phyloP scores from a whole-genome alignment of 1,140 invertebrate genomes.

The Holotrichia oblita region DNA sequence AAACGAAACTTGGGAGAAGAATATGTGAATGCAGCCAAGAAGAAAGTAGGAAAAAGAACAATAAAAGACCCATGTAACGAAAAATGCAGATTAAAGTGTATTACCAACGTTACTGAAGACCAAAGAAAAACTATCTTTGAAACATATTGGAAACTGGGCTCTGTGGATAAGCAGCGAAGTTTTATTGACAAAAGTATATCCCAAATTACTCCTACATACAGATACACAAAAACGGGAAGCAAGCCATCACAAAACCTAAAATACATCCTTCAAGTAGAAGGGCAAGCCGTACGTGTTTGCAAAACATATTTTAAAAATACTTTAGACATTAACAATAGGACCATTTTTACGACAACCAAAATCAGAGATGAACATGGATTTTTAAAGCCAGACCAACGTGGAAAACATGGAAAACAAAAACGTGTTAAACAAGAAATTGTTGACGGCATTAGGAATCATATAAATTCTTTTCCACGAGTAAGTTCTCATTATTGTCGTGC shows the following conservation, averaged over 20 bases:
- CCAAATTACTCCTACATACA: constrained; percentile 24
- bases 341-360: constrained; percentile 18
- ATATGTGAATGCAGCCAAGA: constrained; percentile 26
- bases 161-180: not conserved
- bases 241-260: not conserved
- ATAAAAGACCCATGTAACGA: not conserved
- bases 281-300: constrained; percentile 2
- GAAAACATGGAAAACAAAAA: constrained; percentile 30
- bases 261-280: constrained; percentile 22
- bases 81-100: constrained; percentile 34
- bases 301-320: constrained; percentile 37
- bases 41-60: not conserved
- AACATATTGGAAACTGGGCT: constrained; percentile 20
- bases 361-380: constrained; percentile 11
- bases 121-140: constrained; percentile 11
- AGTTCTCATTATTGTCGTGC: constrained; percentile 12
- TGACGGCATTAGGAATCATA: constrained; percentile 22
- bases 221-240: constrained; percentile 18
- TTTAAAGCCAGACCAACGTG: constrained; percentile 20
- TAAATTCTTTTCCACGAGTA: constrained; percentile 27
- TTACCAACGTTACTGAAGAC: constrained; percentile 1
- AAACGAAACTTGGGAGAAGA: constrained; percentile 22
- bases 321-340: constrained; percentile 33
- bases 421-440: not conserved
- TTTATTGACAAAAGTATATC: constrained; percentile 35